Base-by-base conservation (phyloP, 2,797 vertebrate genomes). In the Peromyscus attwateri region DNA sequence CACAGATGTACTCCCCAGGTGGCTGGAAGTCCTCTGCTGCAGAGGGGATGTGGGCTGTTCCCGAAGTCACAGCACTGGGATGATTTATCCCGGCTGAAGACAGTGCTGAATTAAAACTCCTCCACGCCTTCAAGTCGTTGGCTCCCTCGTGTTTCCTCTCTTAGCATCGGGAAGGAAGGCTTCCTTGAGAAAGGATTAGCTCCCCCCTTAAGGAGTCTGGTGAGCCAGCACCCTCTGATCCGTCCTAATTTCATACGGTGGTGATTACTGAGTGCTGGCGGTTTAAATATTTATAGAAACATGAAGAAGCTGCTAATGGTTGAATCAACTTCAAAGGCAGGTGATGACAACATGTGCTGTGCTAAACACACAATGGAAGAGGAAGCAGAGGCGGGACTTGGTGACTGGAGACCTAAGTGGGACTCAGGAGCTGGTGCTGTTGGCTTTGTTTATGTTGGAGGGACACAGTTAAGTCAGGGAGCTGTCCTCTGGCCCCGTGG, bases 261-360 rank as follows among this genome's bases (percentile, higher is more conserved):
- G 92, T 93, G 96, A 97, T 97, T 96, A 96, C 85, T 70, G 31
- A 82, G 88, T 91, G 52, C 87, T 6, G 19, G 87, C 6, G 25
- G 88, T 95, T 98, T 95, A 97, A 97, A 97, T 98, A 97, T 98
- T 98, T 96, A 97, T 57, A n/a, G 27, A 19, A 85, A 91, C 6
- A 6, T 4, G 73, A 60, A 95, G 82, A 80, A 76, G 27, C 57
- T 79, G 27, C 64, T 94, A 70, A 87, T 60, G 96, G 83, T 55
- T 55, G 79, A 62, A 80, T 89, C 82, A 3, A 57, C 75, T 55
- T 82, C 83, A 40, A 31, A 16, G 62, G 87, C 66, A 64, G 77
- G 81, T 49, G 92, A 85, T 55, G 34, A 43, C 76, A 52, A 57
- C 83, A 57, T 1, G 23, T 3, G 10, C 1, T 60, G 60, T 34